A percentile compares a stretch with the other conserved stretches of the same genome.
phyloP scores from a whole-genome alignment of 2,113 vertebrate species.

The Nibea albiflora region DNA sequence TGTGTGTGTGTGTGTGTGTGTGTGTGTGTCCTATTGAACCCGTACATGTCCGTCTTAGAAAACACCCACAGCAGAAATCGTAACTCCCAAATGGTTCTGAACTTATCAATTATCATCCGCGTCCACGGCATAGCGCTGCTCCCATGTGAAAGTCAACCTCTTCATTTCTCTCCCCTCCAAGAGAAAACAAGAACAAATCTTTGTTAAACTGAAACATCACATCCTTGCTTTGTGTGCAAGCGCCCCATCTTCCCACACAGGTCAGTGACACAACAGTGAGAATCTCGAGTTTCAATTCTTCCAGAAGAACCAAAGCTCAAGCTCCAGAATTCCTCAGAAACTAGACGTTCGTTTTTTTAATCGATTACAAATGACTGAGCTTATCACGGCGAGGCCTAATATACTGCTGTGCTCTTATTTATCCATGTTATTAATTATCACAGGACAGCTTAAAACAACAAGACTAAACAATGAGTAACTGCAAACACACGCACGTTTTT shows the following conservation, averaged over 20 bases:
- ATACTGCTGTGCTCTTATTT: neutral
- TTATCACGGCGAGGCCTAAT: neutral
- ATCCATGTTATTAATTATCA: neutral
- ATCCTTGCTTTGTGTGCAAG: slow-evolving; percentile 63
- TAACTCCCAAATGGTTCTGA: slow-evolving; percentile 42
- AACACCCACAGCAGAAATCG: slow-evolving; percentile 36
- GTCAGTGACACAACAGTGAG: slow-evolving; percentile 67
- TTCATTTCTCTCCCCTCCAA: slow-evolving; percentile 59
- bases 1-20: slow-evolving; percentile 37
- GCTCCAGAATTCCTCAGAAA: slow-evolving; percentile 33
- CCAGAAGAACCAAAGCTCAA: slow-evolving; percentile 45
- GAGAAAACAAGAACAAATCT: slow-evolving; percentile 73
- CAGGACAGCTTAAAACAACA: neutral
- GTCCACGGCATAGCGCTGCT: slow-evolving; percentile 41
- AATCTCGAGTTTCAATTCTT: slow-evolving; percentile 60
- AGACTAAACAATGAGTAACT: neutral
- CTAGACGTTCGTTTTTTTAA: slow-evolving; percentile 24
- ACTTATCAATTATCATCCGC: slow-evolving; percentile 40
- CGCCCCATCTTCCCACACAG: slow-evolving; percentile 76
- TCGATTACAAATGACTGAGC: slow-evolving; percentile 17
- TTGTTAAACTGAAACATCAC: slow-evolving; percentile 68
- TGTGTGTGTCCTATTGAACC: slow-evolving; percentile 41
- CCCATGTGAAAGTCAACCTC: slow-evolving; percentile 58
- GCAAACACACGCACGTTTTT: neutral
- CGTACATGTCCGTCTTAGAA: slow-evolving; percentile 26